Evolutionary conservation across 2,888 invertebrate species (phyloP), one percentile per base, ranked within the genome.

Genomic region (Hanleya hanleyi): DNA sequence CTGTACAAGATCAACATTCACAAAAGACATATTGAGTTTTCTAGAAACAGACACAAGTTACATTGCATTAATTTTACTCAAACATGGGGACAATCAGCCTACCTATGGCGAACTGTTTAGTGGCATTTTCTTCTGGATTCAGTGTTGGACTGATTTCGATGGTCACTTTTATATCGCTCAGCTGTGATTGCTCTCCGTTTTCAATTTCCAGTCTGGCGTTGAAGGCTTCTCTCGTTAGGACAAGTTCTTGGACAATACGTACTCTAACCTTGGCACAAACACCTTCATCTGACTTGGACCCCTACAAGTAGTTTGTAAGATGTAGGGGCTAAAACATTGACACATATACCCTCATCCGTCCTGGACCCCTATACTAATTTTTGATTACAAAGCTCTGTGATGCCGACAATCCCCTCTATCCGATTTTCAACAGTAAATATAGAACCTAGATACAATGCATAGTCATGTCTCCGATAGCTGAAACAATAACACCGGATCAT

Each of bases 231-330:
- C 82, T 65, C 22, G 79, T 80, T 5, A 82, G 69, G 9, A 79
- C 80, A 1, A 82, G 71, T 26, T 80, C 78, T 47, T 82, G 82
- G 1, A 78, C 70, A 70, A 82, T 81, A 6, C 77, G 47, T 2
- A 82, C 73, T 65, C 80, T 61, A 12, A 82, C 81, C 57, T 77
- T 75, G 18, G 82, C 82, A 67, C 82, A 82, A 1, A 81, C 78
- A n/a, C 77, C 79, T 6, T 74, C 76, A 32, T 79, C 77, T 36
- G 76, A 71, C 5, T 65, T 69, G 33, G 26, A 41, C 32, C 65
- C 41, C n/a, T n/a, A n/a, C n/a, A n/a, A n/a, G n/a, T n/a, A n/a
- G n/a, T n/a, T 33, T 69, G 49, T 38, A 26, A 15, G 61, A 67
- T 29, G 36, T 62, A 26, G 37, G 37, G 22, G n/a, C 22, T 26